Evolutionary conservation across 2,797 vertebrate species (phyloP).

Genomic region (Gadopsis bispinosus): DNA sequence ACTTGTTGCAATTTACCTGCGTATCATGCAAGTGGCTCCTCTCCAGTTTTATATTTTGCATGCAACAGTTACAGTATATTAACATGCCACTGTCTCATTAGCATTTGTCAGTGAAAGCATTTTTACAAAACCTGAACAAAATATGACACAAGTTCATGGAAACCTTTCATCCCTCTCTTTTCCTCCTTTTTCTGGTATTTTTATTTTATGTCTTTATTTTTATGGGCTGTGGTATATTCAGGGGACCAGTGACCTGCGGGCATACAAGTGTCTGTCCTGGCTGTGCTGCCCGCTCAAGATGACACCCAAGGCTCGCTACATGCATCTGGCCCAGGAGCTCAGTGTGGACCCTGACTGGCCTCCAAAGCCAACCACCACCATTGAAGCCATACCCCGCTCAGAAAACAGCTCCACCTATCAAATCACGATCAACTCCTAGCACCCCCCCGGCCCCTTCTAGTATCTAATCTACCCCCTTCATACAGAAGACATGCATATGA

Average conservation of each 20-base stretch:
- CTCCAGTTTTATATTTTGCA: slow-evolving; percentile 48
- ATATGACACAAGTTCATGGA: slow-evolving; percentile 2
- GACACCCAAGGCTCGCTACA: slow-evolving; percentile 94
- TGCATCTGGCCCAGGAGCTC: slow-evolving; percentile 97
- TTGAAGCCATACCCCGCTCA: slow-evolving; percentile 90
- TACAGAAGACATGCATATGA: slow-evolving; percentile 11
- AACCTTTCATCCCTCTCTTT: background rate
- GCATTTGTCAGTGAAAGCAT: background rate
- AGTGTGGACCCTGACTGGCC: slow-evolving; percentile 97
- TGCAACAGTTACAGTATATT: slow-evolving; percentile 23
- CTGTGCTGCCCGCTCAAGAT: slow-evolving; percentile 84
- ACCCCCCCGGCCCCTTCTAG: slow-evolving; percentile 7
- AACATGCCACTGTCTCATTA: slow-evolving; percentile 29
- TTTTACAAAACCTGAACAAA: background rate
- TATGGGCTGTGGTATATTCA: slow-evolving; percentile 71
- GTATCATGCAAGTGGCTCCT: background rate
- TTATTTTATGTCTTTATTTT: slow-evolving; percentile 36
- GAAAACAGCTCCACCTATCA: slow-evolving; percentile 88
- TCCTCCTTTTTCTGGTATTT: slow-evolving; percentile 11
- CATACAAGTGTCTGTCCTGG: slow-evolving; percentile 82
- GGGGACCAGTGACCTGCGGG: slow-evolving; percentile 84
- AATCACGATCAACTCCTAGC: slow-evolving; percentile 89
- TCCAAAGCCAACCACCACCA: slow-evolving; percentile 96
- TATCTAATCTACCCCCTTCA: slow-evolving; percentile 13
- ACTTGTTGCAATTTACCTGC: slow-evolving; percentile 6